Conservation (phyloP, 2,797 vertebrate species). For the Aplochiton taeniatus region DNA sequence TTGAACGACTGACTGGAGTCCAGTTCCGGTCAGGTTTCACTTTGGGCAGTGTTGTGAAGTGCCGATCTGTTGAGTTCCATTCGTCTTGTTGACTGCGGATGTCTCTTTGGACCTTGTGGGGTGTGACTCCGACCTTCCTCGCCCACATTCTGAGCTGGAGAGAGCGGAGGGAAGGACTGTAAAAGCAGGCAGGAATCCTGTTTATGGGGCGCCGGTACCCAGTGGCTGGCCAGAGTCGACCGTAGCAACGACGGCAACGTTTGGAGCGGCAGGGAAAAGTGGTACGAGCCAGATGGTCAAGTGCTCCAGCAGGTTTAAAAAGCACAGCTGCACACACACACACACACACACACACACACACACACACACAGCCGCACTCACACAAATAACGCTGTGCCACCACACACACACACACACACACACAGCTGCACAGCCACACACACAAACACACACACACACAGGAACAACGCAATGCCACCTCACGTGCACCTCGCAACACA, state of each 20-base stretch:
- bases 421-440: neutral
- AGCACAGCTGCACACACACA: neutral
- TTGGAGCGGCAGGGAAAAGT: constrained; percentile 39
- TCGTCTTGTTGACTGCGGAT: neutral
- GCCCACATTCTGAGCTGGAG: constrained; percentile 42
- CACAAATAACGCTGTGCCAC: neutral
- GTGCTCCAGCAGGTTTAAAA: constrained; percentile 31
- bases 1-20: constrained; percentile 24
- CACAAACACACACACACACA: neutral
- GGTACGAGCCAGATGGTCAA: constrained; percentile 60
- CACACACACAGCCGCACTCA: neutral
- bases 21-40: no score
- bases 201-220: constrained; percentile 64
- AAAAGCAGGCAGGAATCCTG: constrained; percentile 71
- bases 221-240: constrained; percentile 55
- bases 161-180: constrained; percentile 61
- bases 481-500: neutral
- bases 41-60: constrained; percentile 18
- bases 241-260: constrained; percentile 42
- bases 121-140: constrained; percentile 19
- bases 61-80: constrained; percentile 14
- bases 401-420: neutral
- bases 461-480: neutral
- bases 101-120: neutral
- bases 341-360: constrained; percentile 3